Percentiles rank a stretch among this genome's conserved stretches.
phyloP scores from a whole-genome alignment of 2,113 vertebrate species.

The Illadopsis cleaveri region DNA sequence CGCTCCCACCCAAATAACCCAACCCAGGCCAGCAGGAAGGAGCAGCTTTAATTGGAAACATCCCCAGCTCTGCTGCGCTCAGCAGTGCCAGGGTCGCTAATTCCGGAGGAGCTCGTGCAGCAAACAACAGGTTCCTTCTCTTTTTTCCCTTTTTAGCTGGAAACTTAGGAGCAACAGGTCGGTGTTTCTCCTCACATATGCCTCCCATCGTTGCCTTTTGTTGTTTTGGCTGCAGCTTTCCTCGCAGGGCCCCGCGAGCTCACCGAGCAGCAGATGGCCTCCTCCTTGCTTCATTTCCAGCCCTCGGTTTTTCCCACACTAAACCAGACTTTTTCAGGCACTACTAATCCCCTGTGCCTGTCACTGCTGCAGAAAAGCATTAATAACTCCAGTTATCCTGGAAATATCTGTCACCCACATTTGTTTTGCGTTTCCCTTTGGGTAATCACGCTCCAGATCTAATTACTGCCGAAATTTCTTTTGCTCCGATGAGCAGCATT shows the following conservation, averaged over 20 bases:
- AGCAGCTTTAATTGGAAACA: not conserved
- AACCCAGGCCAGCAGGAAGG: not conserved
- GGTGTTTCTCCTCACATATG: conserved; percentile 51
- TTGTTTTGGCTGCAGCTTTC: conserved; percentile 58
- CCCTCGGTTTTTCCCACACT: conserved; percentile 55
- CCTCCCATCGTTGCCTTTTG: conserved; percentile 46
- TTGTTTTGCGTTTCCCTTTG: conserved; percentile 57
- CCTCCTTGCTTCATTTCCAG: conserved; percentile 61
- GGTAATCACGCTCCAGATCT: conserved; percentile 63
- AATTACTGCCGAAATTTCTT: conserved; percentile 64
- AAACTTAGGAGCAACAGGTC: conserved; percentile 53
- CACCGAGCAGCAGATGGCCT: conserved; percentile 61
- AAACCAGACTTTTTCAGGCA: conserved; percentile 63
- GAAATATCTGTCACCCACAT: conserved; percentile 68
- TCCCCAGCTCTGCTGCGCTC: not conserved
- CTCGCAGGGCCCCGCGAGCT: conserved; percentile 30
- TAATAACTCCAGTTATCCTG: conserved; percentile 68
- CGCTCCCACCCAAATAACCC: not conserved
- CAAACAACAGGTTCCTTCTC: not conserved
- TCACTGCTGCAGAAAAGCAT: conserved; percentile 60
- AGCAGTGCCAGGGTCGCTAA: accelerated
- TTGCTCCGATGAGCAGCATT: conserved; percentile 12
- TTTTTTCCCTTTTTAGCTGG: not conserved
- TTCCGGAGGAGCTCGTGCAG: accelerated
- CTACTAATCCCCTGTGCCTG: conserved; percentile 58